Evolutionary conservation across 2,113 vertebrate genomes (phyloP).

Genomic region (Tachycineta bicolor): DNA sequence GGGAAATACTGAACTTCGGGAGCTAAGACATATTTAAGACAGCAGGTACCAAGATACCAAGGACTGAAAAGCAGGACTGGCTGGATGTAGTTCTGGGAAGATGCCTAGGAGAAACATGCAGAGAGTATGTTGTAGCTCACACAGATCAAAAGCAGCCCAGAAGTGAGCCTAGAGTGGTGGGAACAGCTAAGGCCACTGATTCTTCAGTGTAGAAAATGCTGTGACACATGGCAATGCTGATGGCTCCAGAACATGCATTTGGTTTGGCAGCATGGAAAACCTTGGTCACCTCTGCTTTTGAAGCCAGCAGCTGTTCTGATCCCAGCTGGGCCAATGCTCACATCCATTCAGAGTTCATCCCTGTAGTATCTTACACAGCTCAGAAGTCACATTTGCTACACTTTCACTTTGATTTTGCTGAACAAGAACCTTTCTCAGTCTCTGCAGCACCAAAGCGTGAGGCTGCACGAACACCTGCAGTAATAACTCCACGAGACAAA

Average conservation of each 20-base stretch:
- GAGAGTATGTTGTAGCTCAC: background rate
- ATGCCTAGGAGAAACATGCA: background rate
- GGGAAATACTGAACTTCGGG: background rate
- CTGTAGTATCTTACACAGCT: background rate
- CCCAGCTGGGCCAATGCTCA: background rate
- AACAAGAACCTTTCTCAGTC: background rate
- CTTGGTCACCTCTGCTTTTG: background rate
- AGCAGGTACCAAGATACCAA: background rate
- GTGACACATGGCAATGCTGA: background rate
- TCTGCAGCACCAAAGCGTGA: background rate
- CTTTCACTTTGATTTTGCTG: background rate
- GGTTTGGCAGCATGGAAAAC: background rate
- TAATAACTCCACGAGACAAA: background rate
- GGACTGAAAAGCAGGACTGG: background rate
- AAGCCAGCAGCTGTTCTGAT: background rate
- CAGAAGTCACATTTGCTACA: fast-evolving
- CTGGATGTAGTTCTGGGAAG: background rate
- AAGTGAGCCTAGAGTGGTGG: background rate
- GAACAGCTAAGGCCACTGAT: background rate
- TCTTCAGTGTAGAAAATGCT: background rate
- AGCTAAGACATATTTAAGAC: background rate
- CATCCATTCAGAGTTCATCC: background rate
- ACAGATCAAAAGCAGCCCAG: background rate
- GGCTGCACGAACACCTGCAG: background rate
- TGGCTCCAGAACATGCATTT: background rate